phyloP scores from a whole-genome alignment of 2,113 vertebrate genomes.

The Pionites leucogaster region DNA sequence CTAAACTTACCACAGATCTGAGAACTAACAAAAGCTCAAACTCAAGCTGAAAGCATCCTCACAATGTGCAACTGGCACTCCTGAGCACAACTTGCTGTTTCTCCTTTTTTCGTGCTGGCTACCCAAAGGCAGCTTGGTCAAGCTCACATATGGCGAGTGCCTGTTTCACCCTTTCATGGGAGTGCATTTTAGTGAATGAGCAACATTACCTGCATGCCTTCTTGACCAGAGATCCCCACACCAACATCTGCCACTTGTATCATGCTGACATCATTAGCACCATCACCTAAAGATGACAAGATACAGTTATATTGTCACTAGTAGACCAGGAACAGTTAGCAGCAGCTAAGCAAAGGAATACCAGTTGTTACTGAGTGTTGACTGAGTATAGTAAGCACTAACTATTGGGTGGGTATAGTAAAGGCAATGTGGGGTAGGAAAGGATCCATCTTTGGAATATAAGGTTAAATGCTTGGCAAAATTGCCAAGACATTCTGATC shows the following conservation, averaged over 20 bases:
- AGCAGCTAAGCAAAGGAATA: not conserved
- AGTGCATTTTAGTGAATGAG: not conserved
- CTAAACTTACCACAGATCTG: not conserved
- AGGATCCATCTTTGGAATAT: not conserved
- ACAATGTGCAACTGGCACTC: not conserved
- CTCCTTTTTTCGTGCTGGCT: not conserved
- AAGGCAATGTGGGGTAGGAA: not conserved
- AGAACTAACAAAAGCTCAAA: not conserved
- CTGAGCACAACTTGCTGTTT: not conserved
- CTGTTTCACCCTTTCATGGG: not conserved
- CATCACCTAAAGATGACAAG: slow-evolving; percentile 84
- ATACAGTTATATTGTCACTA: not conserved
- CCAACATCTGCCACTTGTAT: slow-evolving; percentile 98
- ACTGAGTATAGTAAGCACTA: not conserved
- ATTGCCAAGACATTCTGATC: not conserved
- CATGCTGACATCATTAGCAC: slow-evolving; percentile 99
- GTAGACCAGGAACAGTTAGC: not conserved
- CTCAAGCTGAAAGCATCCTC: not conserved
- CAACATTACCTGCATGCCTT: slow-evolving; percentile 94
- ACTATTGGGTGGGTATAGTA: not conserved
- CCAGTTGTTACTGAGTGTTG: not conserved
- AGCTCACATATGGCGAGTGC: not conserved
- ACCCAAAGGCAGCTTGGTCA: not conserved
- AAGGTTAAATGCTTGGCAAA: not conserved
- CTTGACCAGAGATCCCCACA: slow-evolving; percentile 96